phyloP scores from a whole-genome alignment of 2,888 invertebrate species.

The Aethes cnicana region DNA sequence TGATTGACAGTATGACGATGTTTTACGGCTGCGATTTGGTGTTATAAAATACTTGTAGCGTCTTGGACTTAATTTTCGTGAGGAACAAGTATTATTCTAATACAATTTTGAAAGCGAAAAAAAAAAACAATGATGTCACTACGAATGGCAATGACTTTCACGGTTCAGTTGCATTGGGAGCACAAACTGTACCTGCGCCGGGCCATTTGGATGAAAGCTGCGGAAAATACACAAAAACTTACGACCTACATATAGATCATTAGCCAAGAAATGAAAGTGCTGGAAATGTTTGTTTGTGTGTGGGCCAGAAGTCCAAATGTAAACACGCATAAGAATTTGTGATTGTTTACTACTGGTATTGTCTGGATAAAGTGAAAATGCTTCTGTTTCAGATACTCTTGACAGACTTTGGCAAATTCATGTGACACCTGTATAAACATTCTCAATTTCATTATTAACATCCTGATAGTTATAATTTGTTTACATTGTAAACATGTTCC shows the following conservation, averaged over 20 bases:
- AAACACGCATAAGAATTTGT: constrained; percentile 11
- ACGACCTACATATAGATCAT: constrained; percentile 50
- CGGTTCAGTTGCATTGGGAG: constrained; percentile 79
- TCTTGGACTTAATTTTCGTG: constrained; percentile 9
- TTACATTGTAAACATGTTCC: too few relatives aligned
- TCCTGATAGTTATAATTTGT: too few relatives aligned
- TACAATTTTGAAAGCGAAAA: constrained; percentile 67
- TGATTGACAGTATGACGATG: constrained; percentile 39
- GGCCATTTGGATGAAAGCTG: constrained; percentile 73
- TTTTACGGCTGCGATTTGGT: constrained; percentile 35
- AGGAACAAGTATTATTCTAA: constrained; percentile 13
- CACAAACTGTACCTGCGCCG: constrained; percentile 71
- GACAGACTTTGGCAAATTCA: too few relatives aligned
- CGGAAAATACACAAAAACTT: constrained; percentile 59
- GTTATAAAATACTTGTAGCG: constrained; percentile 27
- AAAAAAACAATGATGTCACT: constrained; percentile 77
- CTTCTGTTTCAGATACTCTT: too few relatives aligned
- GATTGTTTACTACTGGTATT: not conserved
- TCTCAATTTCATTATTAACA: too few relatives aligned
- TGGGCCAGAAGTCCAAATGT: constrained; percentile 14
- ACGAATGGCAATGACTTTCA: constrained; percentile 78
- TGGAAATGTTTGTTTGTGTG: constrained; percentile 27
- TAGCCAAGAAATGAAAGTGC: constrained; percentile 24
- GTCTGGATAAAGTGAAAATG: too few relatives aligned
- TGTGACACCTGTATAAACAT: not conserved